Base-by-base conservation (phyloP, 2,113 vertebrate genomes). In the Myotis lucifugus region DNA sequence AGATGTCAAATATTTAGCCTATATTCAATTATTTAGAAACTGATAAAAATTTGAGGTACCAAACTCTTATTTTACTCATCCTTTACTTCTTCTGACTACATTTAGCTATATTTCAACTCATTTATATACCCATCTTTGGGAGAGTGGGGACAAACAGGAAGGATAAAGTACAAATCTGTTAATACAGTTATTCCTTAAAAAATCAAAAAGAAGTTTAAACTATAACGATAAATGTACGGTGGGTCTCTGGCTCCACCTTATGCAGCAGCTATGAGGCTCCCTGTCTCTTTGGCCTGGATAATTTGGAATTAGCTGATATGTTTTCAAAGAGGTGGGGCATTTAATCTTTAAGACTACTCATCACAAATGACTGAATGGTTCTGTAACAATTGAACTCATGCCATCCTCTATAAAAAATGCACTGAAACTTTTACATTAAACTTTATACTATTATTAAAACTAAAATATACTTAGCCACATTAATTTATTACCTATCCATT, bases 361-460 rank as follows among this genome's bases (percentile, higher is more conserved):
- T 92, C 74, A 94, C 88, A 85, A 92, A 96, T 29, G 11, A 82
- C 32, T 78, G 2, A 50, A 93, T 77, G 52, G 88, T 84, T 42
- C 37, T 52, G 10, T 12, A 92, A 74, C 56, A 92, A 69, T 32
- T 66, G 29, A 78, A 93, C 50, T 72, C 34, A 54, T 21, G 17
- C 27, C 59, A 85, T 94, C 37, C 59, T 94, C 82, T 85, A 88
- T 84, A 93, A 85, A 59, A 96, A 95, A 0, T 95, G 59, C 40
- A 85, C 79, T 64, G 82, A 82, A 54, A 23, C 27, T 81, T 95
- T 94, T 76, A 88, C 29, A 50, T 67, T 77, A 78, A 90, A 91
- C 87, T 96, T 95, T 54, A 42, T 78, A 94, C 74, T 48, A 85
- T 87, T 52, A 95, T 79, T 64, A 92, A 96, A 88, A 56, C 82